Evolutionary conservation across 2,113 vertebrate species (phyloP).

Genomic region (Tyrannus savana): DNA sequence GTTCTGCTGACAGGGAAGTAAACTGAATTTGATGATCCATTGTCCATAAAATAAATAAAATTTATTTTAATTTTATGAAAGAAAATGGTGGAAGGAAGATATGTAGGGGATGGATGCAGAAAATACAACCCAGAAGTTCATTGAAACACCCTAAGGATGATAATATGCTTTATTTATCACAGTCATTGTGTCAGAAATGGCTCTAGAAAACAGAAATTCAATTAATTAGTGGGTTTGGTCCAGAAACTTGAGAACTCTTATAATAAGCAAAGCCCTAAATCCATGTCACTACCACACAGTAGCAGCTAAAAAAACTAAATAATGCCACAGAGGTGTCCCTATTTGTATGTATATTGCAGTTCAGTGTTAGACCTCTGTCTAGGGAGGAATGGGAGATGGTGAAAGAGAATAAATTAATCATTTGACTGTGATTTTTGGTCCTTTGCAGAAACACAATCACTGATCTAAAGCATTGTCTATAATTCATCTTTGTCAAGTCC

Average conservation of each 20-base stretch:
- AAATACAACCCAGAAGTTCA: neutral
- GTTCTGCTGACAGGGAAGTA: neutral
- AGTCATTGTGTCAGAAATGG: neutral
- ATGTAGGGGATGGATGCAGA: neutral
- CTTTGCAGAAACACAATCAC: neutral
- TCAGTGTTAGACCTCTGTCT: neutral
- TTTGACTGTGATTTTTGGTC: neutral
- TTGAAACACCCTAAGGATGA: neutral
- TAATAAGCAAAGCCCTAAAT: neutral
- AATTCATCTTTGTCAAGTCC: neutral
- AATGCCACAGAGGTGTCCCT: fast-evolving
- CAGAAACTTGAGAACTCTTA: neutral
- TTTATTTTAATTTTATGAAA: neutral
- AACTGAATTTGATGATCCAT: neutral
- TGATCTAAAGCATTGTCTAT: neutral
- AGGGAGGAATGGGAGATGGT: neutral
- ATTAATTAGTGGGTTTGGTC: neutral
- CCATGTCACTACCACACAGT: neutral
- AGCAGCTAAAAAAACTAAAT: neutral
- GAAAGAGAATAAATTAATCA: neutral
- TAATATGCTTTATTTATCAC: neutral
- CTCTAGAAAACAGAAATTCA: neutral
- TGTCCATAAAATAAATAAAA: neutral
- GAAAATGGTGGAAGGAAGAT: neutral
- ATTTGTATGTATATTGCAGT: neutral